These are phyloP conservation scores for Eubasilissa splendida DNA, from an alignment of 2,888 invertebrate genomes.

Conservation along the genomic window DNA sequence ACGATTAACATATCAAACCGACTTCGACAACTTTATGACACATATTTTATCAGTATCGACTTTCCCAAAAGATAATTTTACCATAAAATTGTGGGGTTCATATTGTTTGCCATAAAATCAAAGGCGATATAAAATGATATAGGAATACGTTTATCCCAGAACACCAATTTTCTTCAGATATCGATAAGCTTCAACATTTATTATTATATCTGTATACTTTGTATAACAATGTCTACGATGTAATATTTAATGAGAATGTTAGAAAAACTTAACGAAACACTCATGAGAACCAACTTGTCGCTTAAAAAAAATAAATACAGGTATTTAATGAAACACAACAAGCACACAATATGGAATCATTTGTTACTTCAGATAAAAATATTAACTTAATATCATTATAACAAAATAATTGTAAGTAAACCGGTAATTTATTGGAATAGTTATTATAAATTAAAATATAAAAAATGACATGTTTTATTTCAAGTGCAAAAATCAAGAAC, in stretches of 20 bases:
- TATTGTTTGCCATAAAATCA: constrained; percentile 43
- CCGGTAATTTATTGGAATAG: too few species aligned
- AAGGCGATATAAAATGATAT: constrained; percentile 34
- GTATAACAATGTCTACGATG: neutral
- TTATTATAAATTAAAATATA: too few species aligned
- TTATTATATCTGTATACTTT: too few species aligned
- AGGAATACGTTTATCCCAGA: constrained; percentile 14
- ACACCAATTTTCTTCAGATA: constrained; percentile 26
- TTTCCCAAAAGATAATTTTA: constrained; percentile 33
- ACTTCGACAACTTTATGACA: constrained; percentile 9
- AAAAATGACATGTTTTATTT: too few species aligned
- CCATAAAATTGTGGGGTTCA: constrained; percentile 37
- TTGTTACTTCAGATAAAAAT: too few species aligned
- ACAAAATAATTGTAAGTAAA: too few species aligned
- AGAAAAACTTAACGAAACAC: neutral
- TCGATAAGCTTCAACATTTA: neutral
- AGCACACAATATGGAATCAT: too few species aligned
- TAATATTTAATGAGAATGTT: neutral
- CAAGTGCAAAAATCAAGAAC: too few species aligned
- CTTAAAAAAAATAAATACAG: too few species aligned
- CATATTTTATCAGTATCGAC: constrained; percentile 14
- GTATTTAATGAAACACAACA: too few species aligned
- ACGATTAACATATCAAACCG: neutral
- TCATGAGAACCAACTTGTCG: too few species aligned
- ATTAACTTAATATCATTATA: too few species aligned